Evolutionary conservation across 2,888 invertebrate species (phyloP).

Genomic region (Chrysotoxum bicinctum): DNA sequence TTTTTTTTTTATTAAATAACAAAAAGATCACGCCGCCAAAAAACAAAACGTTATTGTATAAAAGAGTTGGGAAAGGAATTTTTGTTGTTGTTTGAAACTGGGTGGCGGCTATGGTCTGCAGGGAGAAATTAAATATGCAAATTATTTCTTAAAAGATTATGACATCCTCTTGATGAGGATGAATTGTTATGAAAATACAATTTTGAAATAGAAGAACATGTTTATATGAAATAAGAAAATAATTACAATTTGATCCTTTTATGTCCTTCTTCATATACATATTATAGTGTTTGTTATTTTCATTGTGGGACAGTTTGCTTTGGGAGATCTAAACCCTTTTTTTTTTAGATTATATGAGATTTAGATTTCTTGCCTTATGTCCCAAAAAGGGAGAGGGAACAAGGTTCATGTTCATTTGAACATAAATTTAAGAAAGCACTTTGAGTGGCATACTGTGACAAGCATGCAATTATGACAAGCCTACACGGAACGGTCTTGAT

Average conservation of each 20-base stretch:
- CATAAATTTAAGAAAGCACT: slow-evolving; percentile 42
- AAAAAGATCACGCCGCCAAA: slow-evolving; percentile 60
- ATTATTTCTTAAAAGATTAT: slow-evolving; percentile 67
- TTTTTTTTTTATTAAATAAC: neutral
- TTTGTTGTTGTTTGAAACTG: neutral
- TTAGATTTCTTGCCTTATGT: neutral
- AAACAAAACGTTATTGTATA: slow-evolving; percentile 36
- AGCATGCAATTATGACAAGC: slow-evolving; percentile 63
- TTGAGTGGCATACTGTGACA: slow-evolving; percentile 58
- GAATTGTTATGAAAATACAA: slow-evolving; percentile 61
- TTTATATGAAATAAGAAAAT: slow-evolving; percentile 70
- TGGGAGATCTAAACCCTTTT: slow-evolving; percentile 52
- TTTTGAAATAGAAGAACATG: slow-evolving; percentile 64
- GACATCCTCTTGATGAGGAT: slow-evolving; percentile 66
- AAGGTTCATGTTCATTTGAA: slow-evolving; percentile 7
- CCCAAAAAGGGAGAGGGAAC: neutral
- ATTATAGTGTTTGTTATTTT: slow-evolving; percentile 7
- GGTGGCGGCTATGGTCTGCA: slow-evolving; percentile 44
- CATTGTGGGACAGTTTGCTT: slow-evolving; percentile 47
- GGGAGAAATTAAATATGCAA: slow-evolving; percentile 71
- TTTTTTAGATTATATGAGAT: neutral
- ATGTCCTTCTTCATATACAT: slow-evolving; percentile 5
- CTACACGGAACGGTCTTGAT: slow-evolving; percentile 47
- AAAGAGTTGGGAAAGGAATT: slow-evolving; percentile 33
- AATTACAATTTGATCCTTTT: slow-evolving; percentile 73